Evolutionary conservation across 2,113 vertebrate species (phyloP), one percentile per base, ranked within the genome.

Genomic region (Sapayoa aenigma): DNA sequence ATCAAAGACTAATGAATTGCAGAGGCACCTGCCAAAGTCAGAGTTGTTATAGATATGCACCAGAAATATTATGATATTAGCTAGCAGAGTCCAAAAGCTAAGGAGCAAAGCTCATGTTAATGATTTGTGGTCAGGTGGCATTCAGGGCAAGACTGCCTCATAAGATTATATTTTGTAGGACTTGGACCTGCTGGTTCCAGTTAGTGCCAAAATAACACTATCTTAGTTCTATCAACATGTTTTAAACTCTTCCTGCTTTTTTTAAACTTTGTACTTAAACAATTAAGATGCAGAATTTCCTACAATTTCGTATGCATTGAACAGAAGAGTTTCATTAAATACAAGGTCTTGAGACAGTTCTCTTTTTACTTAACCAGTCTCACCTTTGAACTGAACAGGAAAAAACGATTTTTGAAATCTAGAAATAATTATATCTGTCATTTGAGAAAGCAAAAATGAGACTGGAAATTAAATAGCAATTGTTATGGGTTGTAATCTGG

Each of bases 81-180:
- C 25, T 84, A 60, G 10, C 62, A 87, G 50, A 91, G 91, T 95
- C 65, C 93, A 91, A 89, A 82, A 94, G 86, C 60, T 91, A 37
- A 84, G 71, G 84, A 87, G 84, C 91, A 93, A 89, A 95, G 84
- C 33, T 95, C 49, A 27, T 9, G 60, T 86, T 86, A 82, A 67
- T 90, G 47, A 89, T 82, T 66, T 69, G 24, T 7, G 0, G 27
- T 41, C 66, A 56, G 33, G 60, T 84, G 89, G 59, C 50, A 89
- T 74, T 86, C 21, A 2, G 59, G 63, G 69, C 73, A 67, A 47
- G n/a, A 15, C 18, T 75, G 22, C 81, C 33, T 95, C 14, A 1
- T 58, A 50, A 84, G 20, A 41, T 84, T 66, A 41, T 35, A 47
- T 63, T 75, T 15, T 28, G 41, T 47, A 84, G 68, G 50, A 75